Evolutionary conservation across 2,888 invertebrate species (phyloP).

Genomic region (Mesochorus sp.): DNA sequence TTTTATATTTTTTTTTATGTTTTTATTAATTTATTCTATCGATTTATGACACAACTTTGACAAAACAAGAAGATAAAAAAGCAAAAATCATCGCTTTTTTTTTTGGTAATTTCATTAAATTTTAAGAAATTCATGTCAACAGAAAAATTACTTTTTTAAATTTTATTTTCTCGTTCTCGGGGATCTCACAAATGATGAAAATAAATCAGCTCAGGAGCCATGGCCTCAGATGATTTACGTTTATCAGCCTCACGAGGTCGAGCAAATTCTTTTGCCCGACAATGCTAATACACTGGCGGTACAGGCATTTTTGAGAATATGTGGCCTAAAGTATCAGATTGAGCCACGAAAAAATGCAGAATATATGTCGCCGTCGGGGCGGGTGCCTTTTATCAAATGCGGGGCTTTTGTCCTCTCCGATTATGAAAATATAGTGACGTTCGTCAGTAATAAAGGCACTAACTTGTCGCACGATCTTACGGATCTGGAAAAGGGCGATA

Average conservation of each 20-base stretch:
- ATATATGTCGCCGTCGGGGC: slow-evolving; percentile 97
- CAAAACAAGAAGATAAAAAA: too few species aligned
- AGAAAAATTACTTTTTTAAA: neutral
- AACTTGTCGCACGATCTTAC: slow-evolving; percentile 88
- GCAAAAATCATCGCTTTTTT: neutral
- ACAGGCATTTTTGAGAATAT: slow-evolving; percentile 97
- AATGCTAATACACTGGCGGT: slow-evolving; percentile 97
- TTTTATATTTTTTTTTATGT: neutral
- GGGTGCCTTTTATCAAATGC: slow-evolving; percentile 95
- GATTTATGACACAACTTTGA: too few species aligned
- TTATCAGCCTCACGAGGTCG: slow-evolving; percentile 95
- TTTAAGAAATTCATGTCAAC: neutral
- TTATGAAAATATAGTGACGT: slow-evolving; percentile 94
- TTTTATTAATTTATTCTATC: too few species aligned
- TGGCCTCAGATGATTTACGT: slow-evolving; percentile 95
- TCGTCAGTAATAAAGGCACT: slow-evolving; percentile 92
- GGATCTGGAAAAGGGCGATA: slow-evolving; percentile 91
- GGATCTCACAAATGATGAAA: neutral
- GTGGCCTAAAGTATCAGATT: slow-evolving; percentile 91
- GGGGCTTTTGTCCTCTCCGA: slow-evolving; percentile 95
- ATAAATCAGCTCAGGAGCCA: slow-evolving; percentile 89
- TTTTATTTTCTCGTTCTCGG: neutral
- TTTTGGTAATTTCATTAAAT: neutral
- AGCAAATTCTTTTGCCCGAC: slow-evolving; percentile 96
- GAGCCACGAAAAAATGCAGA: slow-evolving; percentile 96